Conservation (phyloP, 2,888 invertebrate species). For the Tromatobia lineatoria region DNA sequence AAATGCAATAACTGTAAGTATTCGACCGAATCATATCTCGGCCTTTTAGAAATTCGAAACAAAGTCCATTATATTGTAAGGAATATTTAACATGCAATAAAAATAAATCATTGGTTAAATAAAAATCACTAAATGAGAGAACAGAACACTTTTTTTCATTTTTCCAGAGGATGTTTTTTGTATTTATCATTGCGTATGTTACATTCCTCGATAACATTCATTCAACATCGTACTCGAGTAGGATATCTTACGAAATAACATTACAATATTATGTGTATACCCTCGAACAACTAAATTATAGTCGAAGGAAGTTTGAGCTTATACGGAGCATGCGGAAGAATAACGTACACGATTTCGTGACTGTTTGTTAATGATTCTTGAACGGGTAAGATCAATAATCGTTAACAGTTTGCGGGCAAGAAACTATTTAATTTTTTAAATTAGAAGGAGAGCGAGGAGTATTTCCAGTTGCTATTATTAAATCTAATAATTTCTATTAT, state of each 20-base stretch:
- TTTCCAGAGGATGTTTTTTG: conserved; percentile 28
- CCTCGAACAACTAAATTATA: conserved; percentile 14
- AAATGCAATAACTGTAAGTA: no score
- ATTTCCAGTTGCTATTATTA: neutral
- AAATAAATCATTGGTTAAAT: neutral
- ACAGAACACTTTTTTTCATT: neutral
- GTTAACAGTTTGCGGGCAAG: neutral
- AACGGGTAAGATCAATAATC: conserved; percentile 27
- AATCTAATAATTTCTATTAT: neutral
- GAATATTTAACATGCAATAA: neutral
- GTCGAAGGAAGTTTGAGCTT: conserved; percentile 53
- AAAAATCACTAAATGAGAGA: neutral
- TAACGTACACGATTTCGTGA: conserved; percentile 29
- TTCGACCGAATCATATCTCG: no score
- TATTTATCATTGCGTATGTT: conserved; percentile 43
- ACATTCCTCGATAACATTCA: conserved; percentile 57
- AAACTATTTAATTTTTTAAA: conserved; percentile 1
- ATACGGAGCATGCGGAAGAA: conserved; percentile 57
- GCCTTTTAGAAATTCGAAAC: no score
- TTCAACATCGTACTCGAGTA: conserved; percentile 39
- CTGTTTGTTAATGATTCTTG: conserved; percentile 22
- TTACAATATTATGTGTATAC: conserved; percentile 47
- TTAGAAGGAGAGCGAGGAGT: neutral
- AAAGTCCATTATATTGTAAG: no score
- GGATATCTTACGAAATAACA: conserved; percentile 51